Evolutionary conservation across 2,113 vertebrate species (phyloP).

Genomic region (Etheostoma spectabile): DNA sequence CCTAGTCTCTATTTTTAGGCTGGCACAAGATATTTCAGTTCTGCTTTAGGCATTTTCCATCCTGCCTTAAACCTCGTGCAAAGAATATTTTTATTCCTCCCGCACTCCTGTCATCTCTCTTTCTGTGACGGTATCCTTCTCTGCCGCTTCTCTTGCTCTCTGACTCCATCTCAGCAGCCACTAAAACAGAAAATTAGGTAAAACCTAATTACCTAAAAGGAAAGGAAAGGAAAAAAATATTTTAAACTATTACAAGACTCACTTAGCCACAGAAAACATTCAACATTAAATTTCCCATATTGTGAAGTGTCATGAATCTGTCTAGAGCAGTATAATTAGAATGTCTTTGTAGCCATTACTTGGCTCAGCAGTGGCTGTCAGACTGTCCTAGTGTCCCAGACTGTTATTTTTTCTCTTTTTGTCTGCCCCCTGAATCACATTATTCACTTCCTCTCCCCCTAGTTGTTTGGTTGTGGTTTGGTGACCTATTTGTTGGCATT

Average conservation of each 20-base stretch:
- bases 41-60: constrained; percentile 40
- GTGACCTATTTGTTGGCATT: constrained; percentile 68
- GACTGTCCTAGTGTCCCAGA: not conserved
- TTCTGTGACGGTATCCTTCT: constrained; percentile 17
- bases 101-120: constrained; percentile 28
- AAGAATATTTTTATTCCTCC: constrained; percentile 12
- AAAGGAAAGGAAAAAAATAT: not conserved
- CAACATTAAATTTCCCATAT: not conserved
- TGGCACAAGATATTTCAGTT: constrained; percentile 42
- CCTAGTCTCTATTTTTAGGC: constrained; percentile 68
- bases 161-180: not conserved
- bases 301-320: constrained; percentile 38
- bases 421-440: constrained; percentile 37
- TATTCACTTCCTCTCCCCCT: constrained; percentile 12
- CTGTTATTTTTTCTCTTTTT: constrained; percentile 15
- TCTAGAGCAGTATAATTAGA: constrained; percentile 43
- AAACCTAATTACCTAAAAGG: not conserved
- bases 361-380: constrained; percentile 43
- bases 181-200: constrained; percentile 21
- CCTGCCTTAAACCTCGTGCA: constrained; percentile 39
- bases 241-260: constrained; percentile 18
- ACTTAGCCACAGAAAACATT: constrained; percentile 20
- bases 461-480: constrained; percentile 37
- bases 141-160: not conserved
- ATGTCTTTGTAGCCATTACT: constrained; percentile 15